Evolutionary conservation across 1,140 invertebrate genomes (phyloP), one percentile per base, ranked within the genome.

Genomic region (Chironomus tepperi): DNA sequence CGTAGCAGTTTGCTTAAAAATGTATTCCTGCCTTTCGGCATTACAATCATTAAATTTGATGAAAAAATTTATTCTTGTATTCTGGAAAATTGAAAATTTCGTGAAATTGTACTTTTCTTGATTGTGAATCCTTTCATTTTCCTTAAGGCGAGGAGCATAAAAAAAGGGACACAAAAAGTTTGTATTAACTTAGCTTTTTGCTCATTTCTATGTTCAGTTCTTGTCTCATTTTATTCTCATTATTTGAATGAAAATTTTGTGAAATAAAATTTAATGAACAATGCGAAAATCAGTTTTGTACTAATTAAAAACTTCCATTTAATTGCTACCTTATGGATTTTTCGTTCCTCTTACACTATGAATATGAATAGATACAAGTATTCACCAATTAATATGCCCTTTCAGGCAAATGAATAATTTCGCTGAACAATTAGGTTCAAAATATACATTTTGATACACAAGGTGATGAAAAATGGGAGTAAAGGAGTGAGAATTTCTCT

Each of bases 251-350:
- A 5, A 57, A 57, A 57, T 57, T 34, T 34, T 34, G 24, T 34
- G 24, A 34, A 34, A 34, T 34, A 34, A 34, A 34, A 34, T 34
- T 34, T 57, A 57, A 57, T 57, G 47, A 57, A 57, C 47, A 57
- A 57, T 57, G 47, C 47, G 43, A n/a, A 57, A 57, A n/a, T n/a
- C 12, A n/a, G 12, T 57, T 57, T 57, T 8, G 12, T 57, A 57
- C 47, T 57, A 57, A 57, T 57, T 57, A 57, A 57, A 57, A 57
- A 57, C 10, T 57, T 57, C 12, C 47, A n/a, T 5, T 5, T 57
- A 57, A 57, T 57, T 57, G 47, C 47, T n/a, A 57, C 47, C 47
- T 57, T n/a, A 57, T 57, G 47, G 47, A 57, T n/a, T 57, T 57
- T 57, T 57, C 10, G 12, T 5, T 57, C 1, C 47, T n/a, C 15